These are phyloP conservation scores for Drosophila austrosaltans DNA, from an alignment of 2,888 invertebrate species.

Conservation along the genomic window DNA sequence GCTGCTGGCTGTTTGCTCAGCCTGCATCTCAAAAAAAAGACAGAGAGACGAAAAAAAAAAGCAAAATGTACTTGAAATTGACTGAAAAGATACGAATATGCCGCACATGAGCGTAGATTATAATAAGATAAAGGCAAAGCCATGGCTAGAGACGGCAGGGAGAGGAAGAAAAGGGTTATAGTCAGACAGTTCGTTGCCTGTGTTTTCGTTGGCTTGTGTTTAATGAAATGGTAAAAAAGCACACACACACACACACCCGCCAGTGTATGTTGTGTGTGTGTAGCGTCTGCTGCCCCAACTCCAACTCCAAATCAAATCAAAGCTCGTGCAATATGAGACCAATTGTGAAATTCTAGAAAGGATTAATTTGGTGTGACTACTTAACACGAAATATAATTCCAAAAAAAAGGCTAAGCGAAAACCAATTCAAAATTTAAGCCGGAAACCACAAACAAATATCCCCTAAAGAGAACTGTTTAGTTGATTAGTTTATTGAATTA, in stretches of 20 bases:
- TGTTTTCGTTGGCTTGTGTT: conserved; percentile 32
- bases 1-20: conserved; percentile 47
- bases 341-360: conserved; percentile 14
- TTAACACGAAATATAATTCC: conserved; percentile 6
- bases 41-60: conserved; percentile 25
- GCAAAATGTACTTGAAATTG: conserved; percentile 76
- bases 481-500: no score
- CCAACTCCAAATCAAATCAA: conserved; percentile 33
- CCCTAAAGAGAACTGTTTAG: background rate
- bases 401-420: background rate
- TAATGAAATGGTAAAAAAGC: conserved; percentile 48
- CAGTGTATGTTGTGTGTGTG: conserved; percentile 21
- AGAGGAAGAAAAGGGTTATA: conserved; percentile 29
- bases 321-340: conserved; percentile 40
- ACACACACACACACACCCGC: conserved; percentile 21
- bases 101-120: conserved; percentile 78
- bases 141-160: conserved; percentile 17
- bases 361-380: conserved; percentile 21
- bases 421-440: background rate
- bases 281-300: conserved; percentile 26
- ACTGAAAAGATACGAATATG: conserved; percentile 72
- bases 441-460: background rate
- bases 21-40: conserved; percentile 47
- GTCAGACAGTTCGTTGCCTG: conserved; percentile 45
- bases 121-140: conserved; percentile 66